Evolutionary conservation across 35 echinoderm and acorn worm species (phyloP), one percentile per base, ranked within the genome.

Genomic region (Hemicentrotus pulcherrimus): DNA sequence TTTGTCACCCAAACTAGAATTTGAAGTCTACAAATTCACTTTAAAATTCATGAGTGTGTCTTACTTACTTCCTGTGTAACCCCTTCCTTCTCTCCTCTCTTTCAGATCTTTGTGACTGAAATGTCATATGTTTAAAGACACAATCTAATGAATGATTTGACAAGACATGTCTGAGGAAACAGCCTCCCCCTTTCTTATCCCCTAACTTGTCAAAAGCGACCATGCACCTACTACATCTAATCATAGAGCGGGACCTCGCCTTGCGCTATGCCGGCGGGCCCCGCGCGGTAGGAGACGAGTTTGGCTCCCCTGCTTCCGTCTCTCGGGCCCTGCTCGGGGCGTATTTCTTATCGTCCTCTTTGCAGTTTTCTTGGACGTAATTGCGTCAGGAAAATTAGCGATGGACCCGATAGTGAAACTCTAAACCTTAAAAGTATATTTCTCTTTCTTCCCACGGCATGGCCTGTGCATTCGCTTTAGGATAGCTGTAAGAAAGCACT

Each of bases 341-440:
- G 65, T 78, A 78, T 78, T 78, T 78, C 65, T 78, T 78, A 78
- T 78, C 65, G 28, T 28, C 22, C 46, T 47, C 88, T 45, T 90
- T 33, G 88, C 88, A 90, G 88, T 90, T 47, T 90, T 90, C 88
- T 90, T 90, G 32, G 32, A 45, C 88, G 88, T 90, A 90, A 90
- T 90, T 90, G 88, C 88, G 88, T 90, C 88, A 90, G 5, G 88
- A 90, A 90, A 90, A 90, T 90, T 90, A 90, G 32, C 46, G 88
- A 90, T 47, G 32, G 88, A 90, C 32, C 88, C 46, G 88, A 90
- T 47, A 41, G 88, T 90, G 88, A 90, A 90, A 90, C 46, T 46
- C 88, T 90, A 90, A 90, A 90, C 88, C 88, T 90, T 90, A 90
- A 90, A 90, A 90, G 88, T 47, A 90, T 90, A 90, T 90, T 90